Evolutionary conservation across 2,113 vertebrate genomes (phyloP), one percentile per base, ranked within the genome.

Genomic region (Lonchura striata): DNA sequence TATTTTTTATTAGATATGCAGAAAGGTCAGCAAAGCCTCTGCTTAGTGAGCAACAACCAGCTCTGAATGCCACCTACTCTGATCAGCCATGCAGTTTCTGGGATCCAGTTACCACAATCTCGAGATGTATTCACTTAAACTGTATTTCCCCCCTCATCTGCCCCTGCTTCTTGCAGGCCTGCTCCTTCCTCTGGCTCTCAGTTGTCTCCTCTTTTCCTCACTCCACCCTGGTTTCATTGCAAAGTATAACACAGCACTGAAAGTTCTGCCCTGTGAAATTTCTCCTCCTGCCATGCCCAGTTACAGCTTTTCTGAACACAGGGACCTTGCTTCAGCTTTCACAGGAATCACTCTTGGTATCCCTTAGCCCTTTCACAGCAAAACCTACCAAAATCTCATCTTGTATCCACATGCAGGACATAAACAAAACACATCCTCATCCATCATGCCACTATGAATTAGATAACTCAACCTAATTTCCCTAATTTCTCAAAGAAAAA

Each of bases 381-480:
- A 86, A 94, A 70, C 27, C 59, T 39, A 91, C 70, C 37, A 49
- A 86, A 77, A 92, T 78, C 85, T 92, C 71, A 78, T 88, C 82
- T 74, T 59, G 46, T 75, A 86, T 59, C 79, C 85, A 68, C 35
- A 20, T 21, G 47, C 75, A 70, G 63, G 54, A 93, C 75, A 75
- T 63, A 92, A 94, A 85, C 49, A 93, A 77, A 82, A 77, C 54
- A 88, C 54, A 35, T 89, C 50, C n/a, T 91, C 87, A 90, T 93
- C 64, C 56, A 90, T 96, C 90, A 94, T 91, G 80, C 68, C 42
- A 75, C 56, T 82, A 94, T 89, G 92, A 85, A 95, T 96, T 93
- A 93, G 54, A 88, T 90, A 94, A 88, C 47, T 66, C 85, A 68
- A 94, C 52, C 44, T 83, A 90, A 96, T 93, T 90, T 80, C 31